A percentile compares a stretch with the other conserved stretches of the same genome.
These are phyloP conservation scores for Gymnorhina tibicen DNA, from an alignment of 2,113 vertebrate genomes.

Conservation along the genomic window DNA sequence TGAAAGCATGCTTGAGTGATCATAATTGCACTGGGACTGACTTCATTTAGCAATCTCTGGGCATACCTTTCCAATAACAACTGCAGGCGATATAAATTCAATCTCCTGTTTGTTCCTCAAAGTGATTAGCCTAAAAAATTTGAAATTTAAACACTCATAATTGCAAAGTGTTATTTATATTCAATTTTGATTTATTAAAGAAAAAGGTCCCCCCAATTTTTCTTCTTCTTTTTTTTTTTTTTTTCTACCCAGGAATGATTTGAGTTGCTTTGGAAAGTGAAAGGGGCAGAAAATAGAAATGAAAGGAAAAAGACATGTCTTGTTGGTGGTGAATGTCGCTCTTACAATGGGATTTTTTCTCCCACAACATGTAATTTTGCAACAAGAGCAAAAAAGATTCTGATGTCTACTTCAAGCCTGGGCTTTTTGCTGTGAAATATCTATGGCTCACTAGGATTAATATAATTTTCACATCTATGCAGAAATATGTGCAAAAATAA, in stretches of 20 bases:
- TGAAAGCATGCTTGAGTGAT: slow-evolving; percentile 81
- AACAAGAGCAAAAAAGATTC: background rate
- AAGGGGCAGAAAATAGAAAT: background rate
- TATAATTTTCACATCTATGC: background rate
- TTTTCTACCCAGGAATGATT: slow-evolving; percentile 26
- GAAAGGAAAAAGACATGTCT: background rate
- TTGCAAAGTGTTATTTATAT: slow-evolving; percentile 73
- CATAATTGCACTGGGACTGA: slow-evolving; percentile 80
- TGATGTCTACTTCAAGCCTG: background rate
- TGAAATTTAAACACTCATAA: slow-evolving; percentile 76
- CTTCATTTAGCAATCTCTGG: slow-evolving; percentile 78
- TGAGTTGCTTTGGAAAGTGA: slow-evolving; percentile 13
- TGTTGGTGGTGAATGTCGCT: background rate
- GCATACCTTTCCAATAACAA: slow-evolving; percentile 81
- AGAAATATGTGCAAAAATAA: background rate
- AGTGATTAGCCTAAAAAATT: slow-evolving; percentile 79
- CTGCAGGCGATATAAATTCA: slow-evolving; percentile 76
- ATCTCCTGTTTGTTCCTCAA: slow-evolving; percentile 75
- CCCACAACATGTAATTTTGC: background rate
- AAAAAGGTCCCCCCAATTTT: slow-evolving; percentile 15
- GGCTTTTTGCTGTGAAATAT: background rate
- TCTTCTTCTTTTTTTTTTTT: background rate
- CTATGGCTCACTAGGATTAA: background rate
- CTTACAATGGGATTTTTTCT: background rate
- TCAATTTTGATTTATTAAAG: slow-evolving; percentile 74